Conservation (phyloP, 2,797 vertebrate genomes). For the Momotus momota region DNA sequence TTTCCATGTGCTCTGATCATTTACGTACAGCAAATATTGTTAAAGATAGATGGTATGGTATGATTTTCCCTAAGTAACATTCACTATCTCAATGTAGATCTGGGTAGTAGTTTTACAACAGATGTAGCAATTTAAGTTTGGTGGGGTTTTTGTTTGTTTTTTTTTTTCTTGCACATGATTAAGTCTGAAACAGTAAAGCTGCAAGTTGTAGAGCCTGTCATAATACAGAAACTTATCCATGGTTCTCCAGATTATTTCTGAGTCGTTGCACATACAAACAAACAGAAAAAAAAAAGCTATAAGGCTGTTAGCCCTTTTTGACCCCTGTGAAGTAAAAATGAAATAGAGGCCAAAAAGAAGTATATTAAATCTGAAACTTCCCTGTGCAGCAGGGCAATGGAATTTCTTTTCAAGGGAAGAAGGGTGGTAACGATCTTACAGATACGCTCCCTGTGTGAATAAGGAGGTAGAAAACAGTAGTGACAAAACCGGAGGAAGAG, state of each 20-base stretch:
- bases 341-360: not conserved
- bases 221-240: not conserved
- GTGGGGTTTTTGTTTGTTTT: too few relatives aligned
- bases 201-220: not conserved
- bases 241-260: not conserved
- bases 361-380: not conserved
- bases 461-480: not conserved
- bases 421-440: not conserved
- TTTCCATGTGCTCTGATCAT: not conserved
- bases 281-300: not conserved
- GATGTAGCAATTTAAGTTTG: not conserved
- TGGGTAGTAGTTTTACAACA: not conserved
- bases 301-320: not conserved
- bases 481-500: not conserved
- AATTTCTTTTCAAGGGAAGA: not conserved
- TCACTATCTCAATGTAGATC: not conserved
- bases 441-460: not conserved
- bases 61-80: not conserved
- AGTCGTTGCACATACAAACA: not conserved
- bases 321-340: not conserved
- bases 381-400: not conserved
- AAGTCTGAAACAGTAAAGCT: not conserved
- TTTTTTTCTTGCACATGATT: not conserved
- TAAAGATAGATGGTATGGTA: not conserved
- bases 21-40: not conserved